Evolutionary conservation across 2,888 invertebrate genomes (phyloP), one percentile per base, ranked within the genome.

Genomic region (Homarus gammarus): DNA sequence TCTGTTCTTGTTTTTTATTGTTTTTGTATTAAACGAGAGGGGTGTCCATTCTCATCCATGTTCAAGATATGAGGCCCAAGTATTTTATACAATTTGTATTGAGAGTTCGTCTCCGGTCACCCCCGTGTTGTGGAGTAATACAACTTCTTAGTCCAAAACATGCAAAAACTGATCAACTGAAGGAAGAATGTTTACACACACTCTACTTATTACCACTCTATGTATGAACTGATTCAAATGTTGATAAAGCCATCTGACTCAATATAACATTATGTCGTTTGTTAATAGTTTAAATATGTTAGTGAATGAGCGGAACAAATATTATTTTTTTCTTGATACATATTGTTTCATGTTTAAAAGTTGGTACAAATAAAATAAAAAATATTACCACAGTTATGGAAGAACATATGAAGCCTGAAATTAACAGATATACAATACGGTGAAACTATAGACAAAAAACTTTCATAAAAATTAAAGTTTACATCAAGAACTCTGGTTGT

Each of bases 141-240:
- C 64, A 64, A 27, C 31, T 8, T 64, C 64, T n/a, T 64, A 64
- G 64, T 64, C 27, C 27, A 79, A 79, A 79, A 79, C 79, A 79
- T 79, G 79, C 56, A 79, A 79, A 51, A 79, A 79, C 38, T 79
- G 56, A 79, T 64, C 27, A 64, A 64, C n/a, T 64, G 8, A 56
- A 56, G 22, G 15, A 56, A 56, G 15, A 56, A 56, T 3, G 56
- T 44, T 56, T 22, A 56, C 56, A 56, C 78, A 79, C 79, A 61
- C 79, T 61, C 79, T 61, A 64, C 64, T 64, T 27, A 64, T 64
- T 27, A 22, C 10, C 31, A 64, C 22, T 27, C 8, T 27, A n/a
- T n/a, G n/a, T 64, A 15, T 22, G 27, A 64, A 64, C 64, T 64
- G n/a, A 64, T n/a, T 27, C 1, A 8, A 64, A 64, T 64, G 64